These are phyloP conservation scores for Euborellia annulipes DNA, from an alignment of 1,140 invertebrate species.

Conservation along the genomic window DNA sequence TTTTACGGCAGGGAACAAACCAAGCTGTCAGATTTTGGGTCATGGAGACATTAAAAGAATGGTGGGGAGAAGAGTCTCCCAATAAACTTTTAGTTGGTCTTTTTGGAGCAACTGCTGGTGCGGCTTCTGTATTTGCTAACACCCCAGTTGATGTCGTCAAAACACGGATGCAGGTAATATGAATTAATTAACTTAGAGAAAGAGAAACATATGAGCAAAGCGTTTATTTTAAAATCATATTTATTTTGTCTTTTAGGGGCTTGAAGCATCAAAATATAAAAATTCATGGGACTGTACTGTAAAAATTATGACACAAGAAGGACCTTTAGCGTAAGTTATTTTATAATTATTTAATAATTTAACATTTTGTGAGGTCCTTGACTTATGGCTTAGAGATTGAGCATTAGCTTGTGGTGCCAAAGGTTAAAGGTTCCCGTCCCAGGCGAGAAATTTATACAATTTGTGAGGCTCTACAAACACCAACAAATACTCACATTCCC, in stretches of 20 bases:
- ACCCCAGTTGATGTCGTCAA: conserved; percentile 97
- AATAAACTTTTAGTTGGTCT: conserved; percentile 72
- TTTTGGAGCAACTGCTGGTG: conserved; percentile 88
- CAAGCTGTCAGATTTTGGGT: conserved; percentile 97
- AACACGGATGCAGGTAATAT: conserved; percentile 92
- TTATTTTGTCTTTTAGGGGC: conserved; percentile 53
- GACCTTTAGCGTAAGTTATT: conserved; percentile 55
- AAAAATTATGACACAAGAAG: conserved; percentile 86
- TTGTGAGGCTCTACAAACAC: too few species aligned
- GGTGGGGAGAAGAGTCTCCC: conserved; percentile 74
- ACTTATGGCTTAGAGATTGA: too few species aligned
- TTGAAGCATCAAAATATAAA: conserved; percentile 93
- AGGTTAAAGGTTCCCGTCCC: too few species aligned
- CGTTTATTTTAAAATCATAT: too few species aligned
- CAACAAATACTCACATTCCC: too few species aligned
- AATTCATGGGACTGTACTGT: conserved; percentile 83
- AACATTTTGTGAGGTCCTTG: too few species aligned
- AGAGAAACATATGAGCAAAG: too few species aligned
- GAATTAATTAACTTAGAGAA: too few species aligned
- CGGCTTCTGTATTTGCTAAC: conserved; percentile 95
- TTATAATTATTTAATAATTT: too few species aligned
- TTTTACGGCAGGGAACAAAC: conserved; percentile 96
- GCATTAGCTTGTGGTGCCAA: too few species aligned
- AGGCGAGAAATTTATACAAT: too few species aligned
- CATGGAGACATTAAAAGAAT: conserved; percentile 89